phyloP scores from a whole-genome alignment of 2,888 invertebrate species.

The Sceliomorpha sp. region DNA sequence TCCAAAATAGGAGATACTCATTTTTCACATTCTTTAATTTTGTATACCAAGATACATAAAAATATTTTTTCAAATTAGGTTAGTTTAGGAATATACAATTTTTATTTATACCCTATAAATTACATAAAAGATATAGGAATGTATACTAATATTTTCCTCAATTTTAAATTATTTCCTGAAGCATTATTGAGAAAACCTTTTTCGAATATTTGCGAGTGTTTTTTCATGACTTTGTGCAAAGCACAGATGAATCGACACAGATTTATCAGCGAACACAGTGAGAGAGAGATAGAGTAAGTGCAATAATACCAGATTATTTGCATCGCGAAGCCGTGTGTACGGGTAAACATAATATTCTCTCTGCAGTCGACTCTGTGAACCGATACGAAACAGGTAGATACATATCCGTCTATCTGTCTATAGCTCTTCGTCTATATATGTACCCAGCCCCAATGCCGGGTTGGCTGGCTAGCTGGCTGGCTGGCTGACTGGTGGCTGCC shows the following conservation, averaged over 20 bases:
- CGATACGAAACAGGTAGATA: conserved; percentile 70
- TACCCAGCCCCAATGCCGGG: conserved; percentile 40
- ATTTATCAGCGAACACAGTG: conserved; percentile 58
- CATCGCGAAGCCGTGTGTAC: conserved; percentile 74
- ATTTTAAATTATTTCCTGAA: too few species aligned
- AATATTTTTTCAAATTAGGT: too few species aligned
- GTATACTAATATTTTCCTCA: too few species aligned
- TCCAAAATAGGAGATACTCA: too few species aligned
- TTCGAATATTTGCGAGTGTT: conserved; percentile 26
- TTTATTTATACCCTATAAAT: too few species aligned
- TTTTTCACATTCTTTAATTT: too few species aligned
- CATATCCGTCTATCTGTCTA: conserved; percentile 60
- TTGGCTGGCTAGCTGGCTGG: conserved; percentile 58
- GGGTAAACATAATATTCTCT: conserved; percentile 78
- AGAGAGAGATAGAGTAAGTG: conserved; percentile 74
- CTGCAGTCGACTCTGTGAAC: conserved; percentile 69
- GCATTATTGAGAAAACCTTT: too few species aligned
- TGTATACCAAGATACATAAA: too few species aligned
- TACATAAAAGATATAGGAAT: too few species aligned
- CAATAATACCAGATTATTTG: conserved; percentile 81
- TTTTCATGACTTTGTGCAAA: conserved; percentile 46
- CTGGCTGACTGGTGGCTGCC: conserved; percentile 51
- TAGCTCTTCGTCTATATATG: conserved; percentile 47
- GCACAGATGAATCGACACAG: conserved; percentile 53
- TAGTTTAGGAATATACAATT: too few species aligned